These are phyloP conservation scores for Mixornis gularis DNA, from an alignment of 2,113 vertebrate species.

Conservation along the genomic window DNA sequence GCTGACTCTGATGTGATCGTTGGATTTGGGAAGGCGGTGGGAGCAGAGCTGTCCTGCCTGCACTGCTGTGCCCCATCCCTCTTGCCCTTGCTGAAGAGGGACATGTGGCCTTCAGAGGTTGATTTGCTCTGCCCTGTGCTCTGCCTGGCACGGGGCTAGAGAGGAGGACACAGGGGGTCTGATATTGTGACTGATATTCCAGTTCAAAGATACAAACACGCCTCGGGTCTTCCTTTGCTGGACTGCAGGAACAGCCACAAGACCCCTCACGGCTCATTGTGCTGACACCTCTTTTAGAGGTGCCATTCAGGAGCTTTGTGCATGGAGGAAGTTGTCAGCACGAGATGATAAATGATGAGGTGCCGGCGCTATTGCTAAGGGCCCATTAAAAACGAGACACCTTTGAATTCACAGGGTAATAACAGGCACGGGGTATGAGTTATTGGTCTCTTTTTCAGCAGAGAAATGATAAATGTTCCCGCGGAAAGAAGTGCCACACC, in stretches of 20 bases:
- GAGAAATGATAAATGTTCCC: constrained; percentile 57
- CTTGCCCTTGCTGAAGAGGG: neutral
- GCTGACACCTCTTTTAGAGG: constrained; percentile 6
- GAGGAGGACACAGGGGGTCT: neutral
- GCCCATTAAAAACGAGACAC: constrained; percentile 49
- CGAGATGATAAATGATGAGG: constrained; percentile 44
- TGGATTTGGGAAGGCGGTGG: neutral
- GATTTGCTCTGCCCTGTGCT: neutral
- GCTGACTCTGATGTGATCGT: accelerated
- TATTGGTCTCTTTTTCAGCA: constrained; percentile 42
- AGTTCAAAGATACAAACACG: neutral
- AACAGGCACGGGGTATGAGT: constrained; percentile 32
- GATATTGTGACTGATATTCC: neutral
- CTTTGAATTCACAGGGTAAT: constrained; percentile 56
- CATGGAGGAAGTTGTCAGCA: constrained; percentile 15
- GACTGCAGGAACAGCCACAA: neutral
- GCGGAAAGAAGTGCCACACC: constrained; percentile 36
- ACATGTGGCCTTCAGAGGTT: neutral
- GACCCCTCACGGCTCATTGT: neutral
- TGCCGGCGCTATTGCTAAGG: constrained; percentile 33
- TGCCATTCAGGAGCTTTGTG: constrained; percentile 20
- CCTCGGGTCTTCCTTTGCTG: neutral
- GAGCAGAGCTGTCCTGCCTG: neutral
- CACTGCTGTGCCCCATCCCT: neutral
- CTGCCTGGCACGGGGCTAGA: neutral